These are phyloP conservation scores for Temnopleurus reevesii DNA, from an alignment of 53 echinoderm and acorn worm species.

Conservation along the genomic window DNA sequence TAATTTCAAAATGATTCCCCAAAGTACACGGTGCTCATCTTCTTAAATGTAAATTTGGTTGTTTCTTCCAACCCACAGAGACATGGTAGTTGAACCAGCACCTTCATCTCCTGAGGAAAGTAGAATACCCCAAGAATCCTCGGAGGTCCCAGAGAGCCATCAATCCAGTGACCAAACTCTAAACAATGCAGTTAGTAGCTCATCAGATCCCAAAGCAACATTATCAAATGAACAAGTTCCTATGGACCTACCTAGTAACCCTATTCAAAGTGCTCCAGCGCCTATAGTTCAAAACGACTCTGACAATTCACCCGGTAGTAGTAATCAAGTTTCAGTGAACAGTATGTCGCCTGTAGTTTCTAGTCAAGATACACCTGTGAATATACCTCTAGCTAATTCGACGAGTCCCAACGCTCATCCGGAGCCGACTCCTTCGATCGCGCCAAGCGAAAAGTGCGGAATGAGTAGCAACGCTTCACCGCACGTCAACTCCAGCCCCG, in stretches of 20 bases:
- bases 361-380: conserved; percentile 3
- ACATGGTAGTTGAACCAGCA: conserved; percentile 26
- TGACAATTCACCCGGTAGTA: conserved; percentile 15
- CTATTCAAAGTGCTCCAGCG: neutral
- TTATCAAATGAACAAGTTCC: conserved; percentile 14
- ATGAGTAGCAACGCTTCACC: neutral
- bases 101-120: neutral
- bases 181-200: conserved; percentile 48
- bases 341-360: conserved; percentile 2
- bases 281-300: conserved; percentile 26
- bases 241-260: conserved; percentile 16
- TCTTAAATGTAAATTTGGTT: too few species aligned
- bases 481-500: conserved; percentile 5
- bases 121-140: neutral
- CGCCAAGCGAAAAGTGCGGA: conserved; percentile 33
- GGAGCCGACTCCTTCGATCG: neutral
- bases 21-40: too few species aligned
- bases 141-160: neutral
- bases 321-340: conserved; percentile 35
- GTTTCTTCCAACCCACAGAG: neutral
- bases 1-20: too few species aligned
- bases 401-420: neutral
- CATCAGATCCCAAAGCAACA: neutral
- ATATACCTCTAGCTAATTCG: conserved; percentile 48
- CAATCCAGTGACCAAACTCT: conserved; percentile 27